These are phyloP conservation scores for Formica selysi DNA, from an alignment of 1,140 invertebrate genomes.

Conservation along the genomic window DNA sequence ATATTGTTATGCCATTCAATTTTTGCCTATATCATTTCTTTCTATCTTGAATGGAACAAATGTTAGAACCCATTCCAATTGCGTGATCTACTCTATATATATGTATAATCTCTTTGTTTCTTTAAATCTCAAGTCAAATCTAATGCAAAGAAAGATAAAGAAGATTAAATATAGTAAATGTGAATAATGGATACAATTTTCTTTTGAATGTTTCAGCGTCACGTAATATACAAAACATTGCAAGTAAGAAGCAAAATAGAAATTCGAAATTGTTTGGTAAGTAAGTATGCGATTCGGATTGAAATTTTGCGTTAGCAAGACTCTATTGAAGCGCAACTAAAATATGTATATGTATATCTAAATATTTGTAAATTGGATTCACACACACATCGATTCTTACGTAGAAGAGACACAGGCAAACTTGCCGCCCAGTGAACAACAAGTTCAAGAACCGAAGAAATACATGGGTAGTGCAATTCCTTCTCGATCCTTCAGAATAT, in stretches of 20 bases:
- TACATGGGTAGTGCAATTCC: conserved; percentile 95
- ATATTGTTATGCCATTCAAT: too few relatives aligned
- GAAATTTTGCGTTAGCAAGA: not conserved
- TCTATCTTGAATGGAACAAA: too few relatives aligned
- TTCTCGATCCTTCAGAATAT: conserved; percentile 93
- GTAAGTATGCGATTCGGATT: conserved; percentile 10
- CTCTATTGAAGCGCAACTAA: not conserved
- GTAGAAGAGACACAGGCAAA: conserved; percentile 86
- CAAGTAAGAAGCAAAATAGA: conserved; percentile 82
- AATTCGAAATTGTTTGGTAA: conserved; percentile 84
- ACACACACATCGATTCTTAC: not conserved
- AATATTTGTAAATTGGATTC: not conserved
- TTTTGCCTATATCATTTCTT: too few relatives aligned
- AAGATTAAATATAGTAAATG: not conserved
- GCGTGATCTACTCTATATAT: too few relatives aligned
- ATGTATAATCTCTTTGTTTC: not conserved
- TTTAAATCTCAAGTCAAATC: conserved; percentile 25
- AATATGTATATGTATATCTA: not conserved
- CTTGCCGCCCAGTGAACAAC: conserved; percentile 90
- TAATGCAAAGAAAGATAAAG: not conserved
- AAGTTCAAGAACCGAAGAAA: conserved; percentile 90
- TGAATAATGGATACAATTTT: not conserved
- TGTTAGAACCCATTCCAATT: too few relatives aligned
- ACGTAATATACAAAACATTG: conserved; percentile 74
- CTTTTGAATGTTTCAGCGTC: conserved; percentile 70